Evolutionary conservation across 2,797 vertebrate genomes (phyloP), one percentile per base, ranked within the genome.

Genomic region (Cheirogaleus major): DNA sequence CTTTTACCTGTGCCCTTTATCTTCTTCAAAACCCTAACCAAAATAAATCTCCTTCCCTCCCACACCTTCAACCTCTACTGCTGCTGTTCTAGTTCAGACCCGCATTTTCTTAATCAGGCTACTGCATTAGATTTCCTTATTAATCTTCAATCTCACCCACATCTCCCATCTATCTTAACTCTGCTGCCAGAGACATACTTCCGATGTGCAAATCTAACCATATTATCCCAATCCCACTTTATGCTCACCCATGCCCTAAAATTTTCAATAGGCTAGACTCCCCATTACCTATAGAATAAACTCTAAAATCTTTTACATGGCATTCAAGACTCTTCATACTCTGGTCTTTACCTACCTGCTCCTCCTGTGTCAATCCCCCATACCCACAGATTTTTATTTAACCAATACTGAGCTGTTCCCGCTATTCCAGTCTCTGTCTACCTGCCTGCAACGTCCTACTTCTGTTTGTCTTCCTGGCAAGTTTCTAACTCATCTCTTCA

Each of bases 391-490:
- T 55, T 55, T 85, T 35, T 20, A 72, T 41, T 67, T 72, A 65
- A 43, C 18, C 48, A 81, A 11, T n/a, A 82, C 7, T 17, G 20
- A 70, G 50, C 69, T 61, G 38, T 48, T 72, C 35, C 43, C 41
- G 41, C 45, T 73, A 38, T 43, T 55, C 23, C 35, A 70, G 18
- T 41, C 32, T 70, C n/a, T 6, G 45, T 35, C 69, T 57, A 35
- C 52, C 85, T 81, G 48, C 35, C 45, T 69, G 38, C 15, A 78
- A 55, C n/a, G 63, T 65, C 22, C 43, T 79, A 25, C 43, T 89
- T 92, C 38, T 80, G 50, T 59, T 91, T 85, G 38, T 67, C 73
- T 83, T 89, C 35, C 59, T 81, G 88, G 76, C 57, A 96, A 92
- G 59, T n/a, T 61, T 61, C 50, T 72, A 92, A 84, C n/a, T 45